Percentiles rank a stretch among this genome's conserved stretches.
phyloP scores from a whole-genome alignment of 2,113 vertebrate species.

The Burhinus oedicnemus region DNA sequence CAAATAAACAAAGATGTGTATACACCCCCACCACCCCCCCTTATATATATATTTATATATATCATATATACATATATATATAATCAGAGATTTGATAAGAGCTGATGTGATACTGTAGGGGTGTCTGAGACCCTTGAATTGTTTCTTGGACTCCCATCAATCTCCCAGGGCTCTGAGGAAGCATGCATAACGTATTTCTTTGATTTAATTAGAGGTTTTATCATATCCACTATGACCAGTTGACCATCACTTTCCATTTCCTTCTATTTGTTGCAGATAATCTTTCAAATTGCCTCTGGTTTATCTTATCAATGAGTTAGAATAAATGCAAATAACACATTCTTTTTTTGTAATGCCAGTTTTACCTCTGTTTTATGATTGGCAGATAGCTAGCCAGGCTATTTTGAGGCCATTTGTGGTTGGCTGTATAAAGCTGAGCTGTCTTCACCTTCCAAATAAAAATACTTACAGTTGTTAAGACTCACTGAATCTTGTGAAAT shows the following conservation, averaged over 20 bases:
- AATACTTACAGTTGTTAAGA: background rate
- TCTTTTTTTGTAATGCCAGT: background rate
- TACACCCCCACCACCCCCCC: fast-evolving
- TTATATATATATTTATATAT: background rate
- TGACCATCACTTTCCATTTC: background rate
- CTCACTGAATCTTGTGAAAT: background rate
- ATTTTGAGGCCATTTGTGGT: background rate
- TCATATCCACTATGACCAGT: background rate
- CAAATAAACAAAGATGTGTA: background rate
- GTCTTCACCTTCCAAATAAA: background rate
- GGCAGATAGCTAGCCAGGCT: background rate
- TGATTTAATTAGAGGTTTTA: background rate
- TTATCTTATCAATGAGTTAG: background rate
- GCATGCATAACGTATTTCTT: background rate
- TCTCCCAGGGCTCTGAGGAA: background rate
- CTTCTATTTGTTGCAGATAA: background rate
- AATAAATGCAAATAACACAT: background rate
- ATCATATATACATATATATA: background rate
- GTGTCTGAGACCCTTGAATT: background rate
- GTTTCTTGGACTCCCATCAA: background rate
- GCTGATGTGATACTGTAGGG: background rate
- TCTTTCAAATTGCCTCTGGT: background rate
- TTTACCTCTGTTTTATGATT: background rate
- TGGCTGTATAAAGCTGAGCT: background rate
- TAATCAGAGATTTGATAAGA: background rate